These are phyloP conservation scores for Craniophora ligustri DNA, from an alignment of 2,888 invertebrate genomes.

Conservation along the genomic window DNA sequence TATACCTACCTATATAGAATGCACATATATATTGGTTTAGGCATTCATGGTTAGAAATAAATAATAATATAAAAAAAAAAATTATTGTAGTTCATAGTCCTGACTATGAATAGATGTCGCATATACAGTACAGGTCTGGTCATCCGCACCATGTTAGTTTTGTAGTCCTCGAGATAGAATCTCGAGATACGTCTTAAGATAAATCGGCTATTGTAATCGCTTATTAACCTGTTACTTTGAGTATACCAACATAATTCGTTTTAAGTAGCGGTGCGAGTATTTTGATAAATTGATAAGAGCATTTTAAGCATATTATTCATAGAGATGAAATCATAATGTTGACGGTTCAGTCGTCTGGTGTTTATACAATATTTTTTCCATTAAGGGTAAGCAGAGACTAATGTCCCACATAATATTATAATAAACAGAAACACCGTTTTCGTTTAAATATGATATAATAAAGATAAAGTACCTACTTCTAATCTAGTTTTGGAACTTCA, in stretches of 20 bases:
- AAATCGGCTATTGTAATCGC: slow-evolving; percentile 57
- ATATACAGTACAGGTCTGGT: slow-evolving; percentile 44
- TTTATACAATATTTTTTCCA: slow-evolving; percentile 8
- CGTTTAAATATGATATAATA: too few species aligned
- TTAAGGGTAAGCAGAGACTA: too few species aligned
- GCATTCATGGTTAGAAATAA: too few species aligned
- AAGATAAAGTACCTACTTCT: too few species aligned
- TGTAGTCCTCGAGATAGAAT: slow-evolving; percentile 63
- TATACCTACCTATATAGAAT: too few species aligned
- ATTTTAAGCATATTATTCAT: slow-evolving; percentile 12
- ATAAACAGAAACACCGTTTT: too few species aligned
- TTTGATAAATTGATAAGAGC: slow-evolving; percentile 41
- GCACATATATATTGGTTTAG: too few species aligned
- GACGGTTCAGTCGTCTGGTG: slow-evolving; percentile 21
- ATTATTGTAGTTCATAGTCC: slow-evolving; percentile 25
- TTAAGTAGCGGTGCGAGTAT: slow-evolving; percentile 37
- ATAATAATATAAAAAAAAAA: too few species aligned
- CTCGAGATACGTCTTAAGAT: slow-evolving; percentile 66
- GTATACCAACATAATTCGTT: slow-evolving; percentile 52
- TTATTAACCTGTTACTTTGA: slow-evolving; percentile 54
- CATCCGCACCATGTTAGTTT: slow-evolving; percentile 64
- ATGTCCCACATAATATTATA: too few species aligned
- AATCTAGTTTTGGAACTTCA: too few species aligned
- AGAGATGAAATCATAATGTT: slow-evolving; percentile 19
- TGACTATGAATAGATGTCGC: slow-evolving; percentile 59